These are phyloP conservation scores for Anastatus disparis DNA, from an alignment of 1,140 invertebrate genomes.

Conservation along the genomic window DNA sequence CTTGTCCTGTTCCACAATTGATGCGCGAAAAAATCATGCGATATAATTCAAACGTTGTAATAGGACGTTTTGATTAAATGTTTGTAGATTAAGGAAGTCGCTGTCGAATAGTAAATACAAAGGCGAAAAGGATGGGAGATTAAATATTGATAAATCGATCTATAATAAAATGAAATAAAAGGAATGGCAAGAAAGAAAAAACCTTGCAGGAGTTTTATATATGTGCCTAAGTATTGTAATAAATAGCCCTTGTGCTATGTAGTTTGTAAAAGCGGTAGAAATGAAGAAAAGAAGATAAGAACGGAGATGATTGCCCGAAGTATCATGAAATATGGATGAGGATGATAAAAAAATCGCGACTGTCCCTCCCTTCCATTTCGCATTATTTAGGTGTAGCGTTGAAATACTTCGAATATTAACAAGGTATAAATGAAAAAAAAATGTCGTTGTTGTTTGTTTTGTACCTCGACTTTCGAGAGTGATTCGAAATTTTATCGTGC, in stretches of 20 bases:
- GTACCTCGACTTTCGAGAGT: constrained; percentile 37
- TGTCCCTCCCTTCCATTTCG: constrained; percentile 3
- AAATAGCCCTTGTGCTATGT: constrained; percentile 23
- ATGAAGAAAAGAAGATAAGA: constrained; percentile 2
- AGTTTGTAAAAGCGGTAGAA: too few species aligned
- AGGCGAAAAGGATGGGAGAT: background rate
- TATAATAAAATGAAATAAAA: background rate
- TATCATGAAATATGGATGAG: background rate
- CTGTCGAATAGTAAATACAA: background rate
- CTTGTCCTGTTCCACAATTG: background rate
- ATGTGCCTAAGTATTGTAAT: constrained; percentile 33
- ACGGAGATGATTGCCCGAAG: constrained; percentile 8
- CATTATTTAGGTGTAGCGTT: constrained; percentile 14
- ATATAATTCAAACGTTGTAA: background rate
- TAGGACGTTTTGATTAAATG: constrained; percentile 4
- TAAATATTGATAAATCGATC: background rate
- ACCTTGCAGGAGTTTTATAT: constrained; percentile 24
- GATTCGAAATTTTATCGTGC: constrained; percentile 39
- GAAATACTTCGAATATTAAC: constrained; percentile 18
- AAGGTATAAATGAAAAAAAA: background rate
- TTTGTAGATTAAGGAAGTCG: background rate
- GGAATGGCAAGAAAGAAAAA: background rate
- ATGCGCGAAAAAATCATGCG: background rate
- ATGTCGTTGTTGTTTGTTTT: constrained; percentile 38
- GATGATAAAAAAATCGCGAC: background rate